Conservation (phyloP, 2,888 invertebrate genomes). For the Oscheius onirici region DNA sequence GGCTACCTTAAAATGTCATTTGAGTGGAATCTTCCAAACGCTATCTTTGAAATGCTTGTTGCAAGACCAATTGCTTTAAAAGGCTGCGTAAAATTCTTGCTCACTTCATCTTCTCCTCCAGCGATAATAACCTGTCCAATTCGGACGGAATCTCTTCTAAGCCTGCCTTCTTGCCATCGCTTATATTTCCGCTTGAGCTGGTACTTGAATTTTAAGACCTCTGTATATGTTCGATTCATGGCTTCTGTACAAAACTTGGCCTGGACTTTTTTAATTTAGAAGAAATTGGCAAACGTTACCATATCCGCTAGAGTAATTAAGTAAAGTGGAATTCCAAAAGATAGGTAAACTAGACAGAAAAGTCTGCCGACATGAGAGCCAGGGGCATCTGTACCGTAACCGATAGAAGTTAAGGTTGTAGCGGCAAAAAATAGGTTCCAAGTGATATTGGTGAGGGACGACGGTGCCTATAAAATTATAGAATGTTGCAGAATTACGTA, state of each 20-base stretch:
- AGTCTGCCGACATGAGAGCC: slow-evolving; percentile 59
- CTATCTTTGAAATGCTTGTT: too few relatives aligned
- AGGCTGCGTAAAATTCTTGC: neutral
- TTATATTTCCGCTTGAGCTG: slow-evolving; percentile 54
- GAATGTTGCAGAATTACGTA: too few relatives aligned
- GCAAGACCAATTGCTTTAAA: slow-evolving; percentile 1
- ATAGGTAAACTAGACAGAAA: slow-evolving; percentile 66
- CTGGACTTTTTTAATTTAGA: slow-evolving; percentile 37
- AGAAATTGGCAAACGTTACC: slow-evolving; percentile 36
- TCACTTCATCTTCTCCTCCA: slow-evolving; percentile 68
- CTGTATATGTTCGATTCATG: slow-evolving; percentile 69
- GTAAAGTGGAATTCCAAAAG: slow-evolving; percentile 69
- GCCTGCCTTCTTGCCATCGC: slow-evolving; percentile 58
- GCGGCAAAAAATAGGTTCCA: slow-evolving; percentile 66
- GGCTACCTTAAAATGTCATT: slow-evolving; percentile 48
- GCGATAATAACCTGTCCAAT: slow-evolving; percentile 67
- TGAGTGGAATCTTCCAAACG: too few relatives aligned
- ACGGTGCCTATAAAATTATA: slow-evolving; percentile 4
- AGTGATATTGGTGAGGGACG: slow-evolving; percentile 46
- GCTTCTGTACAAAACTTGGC: slow-evolving; percentile 70
- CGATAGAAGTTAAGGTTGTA: slow-evolving; percentile 69
- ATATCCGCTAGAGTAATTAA: slow-evolving; percentile 69
- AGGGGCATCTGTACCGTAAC: slow-evolving; percentile 66
- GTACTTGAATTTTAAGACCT: slow-evolving; percentile 65
- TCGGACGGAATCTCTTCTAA: slow-evolving; percentile 51